Conservation (phyloP, 2,888 invertebrate genomes). For the Saturnia pavonia region DNA sequence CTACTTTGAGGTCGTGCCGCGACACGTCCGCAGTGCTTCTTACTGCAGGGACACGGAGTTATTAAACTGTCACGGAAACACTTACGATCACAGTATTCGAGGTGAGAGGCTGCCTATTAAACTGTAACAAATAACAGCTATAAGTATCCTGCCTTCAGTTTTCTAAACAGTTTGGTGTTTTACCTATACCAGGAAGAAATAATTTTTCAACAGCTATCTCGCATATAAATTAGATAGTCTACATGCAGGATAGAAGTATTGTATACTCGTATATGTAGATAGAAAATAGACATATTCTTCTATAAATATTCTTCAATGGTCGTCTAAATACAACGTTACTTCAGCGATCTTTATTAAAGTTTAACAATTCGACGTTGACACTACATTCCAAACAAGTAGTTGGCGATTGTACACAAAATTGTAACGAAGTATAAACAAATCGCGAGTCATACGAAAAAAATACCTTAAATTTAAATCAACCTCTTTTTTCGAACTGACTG, state of each 20-base stretch:
- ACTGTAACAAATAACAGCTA: conserved; percentile 23
- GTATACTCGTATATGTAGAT: background rate
- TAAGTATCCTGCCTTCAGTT: conserved; percentile 23
- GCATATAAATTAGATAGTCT: background rate
- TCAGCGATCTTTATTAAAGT: background rate
- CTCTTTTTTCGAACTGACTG: too few species aligned
- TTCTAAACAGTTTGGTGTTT: conserved; percentile 6
- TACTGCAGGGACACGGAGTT: conserved; percentile 20
- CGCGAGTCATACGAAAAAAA: too few species aligned
- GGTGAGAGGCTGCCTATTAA: conserved; percentile 36
- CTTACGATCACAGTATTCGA: conserved; percentile 35
- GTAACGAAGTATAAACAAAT: conserved; percentile 4
- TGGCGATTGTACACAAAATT: conserved; percentile 16
- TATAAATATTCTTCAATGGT: background rate
- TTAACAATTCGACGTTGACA: background rate
- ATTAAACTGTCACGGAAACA: conserved; percentile 46
- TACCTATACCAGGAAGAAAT: background rate
- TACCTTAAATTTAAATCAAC: too few species aligned
- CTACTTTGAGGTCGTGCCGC: background rate
- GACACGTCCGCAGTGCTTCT: background rate
- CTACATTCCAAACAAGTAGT: conserved; percentile 13
- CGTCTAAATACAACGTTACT: background rate
- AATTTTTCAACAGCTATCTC: background rate
- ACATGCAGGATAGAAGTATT: too few species aligned
- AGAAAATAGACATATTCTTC: background rate